These are phyloP conservation scores for Semnopithecus entellus DNA, from an alignment of 2,113 vertebrate genomes.

Conservation along the genomic window DNA sequence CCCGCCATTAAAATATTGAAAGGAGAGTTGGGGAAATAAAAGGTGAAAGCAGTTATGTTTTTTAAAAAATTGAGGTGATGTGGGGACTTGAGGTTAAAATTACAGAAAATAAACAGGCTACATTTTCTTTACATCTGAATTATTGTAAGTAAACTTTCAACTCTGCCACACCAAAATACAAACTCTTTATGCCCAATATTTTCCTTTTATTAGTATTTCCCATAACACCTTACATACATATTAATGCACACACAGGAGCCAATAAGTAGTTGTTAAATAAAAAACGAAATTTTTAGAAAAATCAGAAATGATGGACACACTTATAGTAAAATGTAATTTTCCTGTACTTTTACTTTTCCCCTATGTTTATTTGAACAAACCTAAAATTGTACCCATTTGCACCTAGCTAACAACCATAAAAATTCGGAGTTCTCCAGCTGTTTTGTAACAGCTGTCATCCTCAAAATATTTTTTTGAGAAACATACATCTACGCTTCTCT, in stretches of 20 bases:
- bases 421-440: not conserved
- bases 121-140: constrained; percentile 3
- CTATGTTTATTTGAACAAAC: constrained; percentile 28
- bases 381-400: constrained; percentile 8
- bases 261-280: not conserved
- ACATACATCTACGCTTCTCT: not conserved
- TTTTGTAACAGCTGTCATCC: not conserved
- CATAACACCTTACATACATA: not conserved
- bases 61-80: not conserved
- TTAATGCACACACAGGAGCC: not conserved
- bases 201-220: constrained; percentile 4
- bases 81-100: not conserved
- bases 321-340: not conserved
- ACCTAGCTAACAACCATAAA: constrained; percentile 35
- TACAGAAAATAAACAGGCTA: constrained; percentile 8
- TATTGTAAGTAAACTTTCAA: not conserved
- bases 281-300: constrained; percentile 38
- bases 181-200: not conserved
- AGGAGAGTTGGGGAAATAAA: constrained; percentile 24
- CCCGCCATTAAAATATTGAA: not conserved
- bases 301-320: constrained; percentile 14
- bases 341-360: not conserved
- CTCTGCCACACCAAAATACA: constrained; percentile 20
- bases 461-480: constrained; percentile 22
- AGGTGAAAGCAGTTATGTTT: constrained; percentile 10